A percentile compares a stretch with the other conserved stretches of the same genome.
Evolutionary conservation across 1,140 invertebrate species (phyloP).

Genomic region (Atopsyche davidsoni): DNA sequence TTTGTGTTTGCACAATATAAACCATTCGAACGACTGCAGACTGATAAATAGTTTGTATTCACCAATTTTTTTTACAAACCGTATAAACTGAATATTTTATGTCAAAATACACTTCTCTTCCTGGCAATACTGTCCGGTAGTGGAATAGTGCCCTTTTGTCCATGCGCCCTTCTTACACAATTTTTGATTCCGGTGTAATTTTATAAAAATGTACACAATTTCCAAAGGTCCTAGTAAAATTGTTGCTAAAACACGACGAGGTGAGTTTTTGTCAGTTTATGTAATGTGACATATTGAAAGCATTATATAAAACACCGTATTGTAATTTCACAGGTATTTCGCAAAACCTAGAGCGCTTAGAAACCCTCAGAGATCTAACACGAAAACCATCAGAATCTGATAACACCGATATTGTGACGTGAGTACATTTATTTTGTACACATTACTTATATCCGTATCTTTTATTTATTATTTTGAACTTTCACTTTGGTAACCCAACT

Average conservation of each 20-base stretch:
- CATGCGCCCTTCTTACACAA: constrained; percentile 22
- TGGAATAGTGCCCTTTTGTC: constrained; percentile 13
- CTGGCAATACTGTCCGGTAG: constrained; percentile 3
- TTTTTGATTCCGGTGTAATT: constrained; percentile 18
- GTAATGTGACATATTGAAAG: neutral
- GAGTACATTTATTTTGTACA: constrained; percentile 34
- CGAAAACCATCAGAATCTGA: constrained; percentile 55
- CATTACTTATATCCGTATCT: no score
- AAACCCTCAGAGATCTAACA: constrained; percentile 58
- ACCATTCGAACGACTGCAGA: no score
- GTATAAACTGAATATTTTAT: no score
- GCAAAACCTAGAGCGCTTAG: constrained; percentile 62
- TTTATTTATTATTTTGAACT: no score
- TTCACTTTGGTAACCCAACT: no score
- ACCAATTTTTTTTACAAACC: no score
- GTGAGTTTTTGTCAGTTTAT: constrained; percentile 42
- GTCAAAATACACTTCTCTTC: neutral
- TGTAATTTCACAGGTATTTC: constrained; percentile 50
- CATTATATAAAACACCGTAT: constrained; percentile 8
- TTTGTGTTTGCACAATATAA: no score
- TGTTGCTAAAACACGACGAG: constrained; percentile 75
- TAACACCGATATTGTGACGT: constrained; percentile 53
- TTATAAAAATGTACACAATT: constrained; percentile 68
- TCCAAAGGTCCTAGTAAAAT: constrained; percentile 80
- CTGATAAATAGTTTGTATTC: no score